Conservation (phyloP, 2,888 invertebrate species). For the Lithosia quadra region DNA sequence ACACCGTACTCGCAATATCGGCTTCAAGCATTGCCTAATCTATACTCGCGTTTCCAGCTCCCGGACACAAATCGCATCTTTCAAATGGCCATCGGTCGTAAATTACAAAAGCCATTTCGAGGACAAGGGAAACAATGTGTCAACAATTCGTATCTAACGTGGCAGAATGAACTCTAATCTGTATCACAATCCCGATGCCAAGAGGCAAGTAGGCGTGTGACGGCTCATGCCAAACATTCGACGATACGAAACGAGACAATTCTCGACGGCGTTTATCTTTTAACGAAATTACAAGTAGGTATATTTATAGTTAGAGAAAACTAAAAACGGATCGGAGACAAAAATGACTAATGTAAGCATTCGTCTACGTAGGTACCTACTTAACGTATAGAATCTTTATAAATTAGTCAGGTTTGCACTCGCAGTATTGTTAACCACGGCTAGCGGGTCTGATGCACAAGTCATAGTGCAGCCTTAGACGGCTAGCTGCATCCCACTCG, state of each 20-base stretch:
- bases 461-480: slow-evolving; percentile 55
- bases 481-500: slow-evolving; percentile 77
- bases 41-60: slow-evolving; percentile 6
- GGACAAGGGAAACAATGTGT: slow-evolving; percentile 33
- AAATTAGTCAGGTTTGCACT: slow-evolving; percentile 48
- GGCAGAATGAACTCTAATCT: slow-evolving; percentile 60
- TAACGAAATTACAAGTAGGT: slow-evolving; percentile 45
- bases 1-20: slow-evolving; percentile 19
- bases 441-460: slow-evolving; percentile 53
- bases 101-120: slow-evolving; percentile 31
- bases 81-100: slow-evolving; percentile 21
- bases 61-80: slow-evolving; percentile 25
- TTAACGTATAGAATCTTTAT: slow-evolving; percentile 43
- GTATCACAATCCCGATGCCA: slow-evolving; percentile 63
- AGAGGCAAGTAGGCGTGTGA: slow-evolving; percentile 72
- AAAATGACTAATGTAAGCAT: slow-evolving; percentile 39
- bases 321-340: slow-evolving; percentile 55
- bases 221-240: slow-evolving; percentile 71
- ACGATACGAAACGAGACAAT: slow-evolving; percentile 64
- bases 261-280: slow-evolving; percentile 57
- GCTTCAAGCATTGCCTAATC: slow-evolving; percentile 14
- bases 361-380: slow-evolving; percentile 30
- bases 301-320: slow-evolving; percentile 51
- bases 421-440: slow-evolving; percentile 53
- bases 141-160: slow-evolving; percentile 52